These are phyloP conservation scores for Eulemur macaco DNA, from an alignment of 2,113 vertebrate genomes.

Conservation along the genomic window DNA sequence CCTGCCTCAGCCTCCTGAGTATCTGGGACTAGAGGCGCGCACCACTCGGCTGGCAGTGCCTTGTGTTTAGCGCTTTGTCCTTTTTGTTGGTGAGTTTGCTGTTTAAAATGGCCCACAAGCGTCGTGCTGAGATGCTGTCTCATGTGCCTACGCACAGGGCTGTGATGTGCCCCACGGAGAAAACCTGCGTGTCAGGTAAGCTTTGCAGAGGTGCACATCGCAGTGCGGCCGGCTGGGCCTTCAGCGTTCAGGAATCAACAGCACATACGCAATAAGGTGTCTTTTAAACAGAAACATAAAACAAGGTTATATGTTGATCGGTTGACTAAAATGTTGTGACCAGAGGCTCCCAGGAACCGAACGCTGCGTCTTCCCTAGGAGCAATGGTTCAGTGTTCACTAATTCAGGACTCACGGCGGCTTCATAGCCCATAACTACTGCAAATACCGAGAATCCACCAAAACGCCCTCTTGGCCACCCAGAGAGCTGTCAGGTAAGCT, in stretches of 20 bases:
- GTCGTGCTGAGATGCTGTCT: not conserved
- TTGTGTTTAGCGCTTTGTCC: not conserved
- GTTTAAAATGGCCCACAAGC: not conserved
- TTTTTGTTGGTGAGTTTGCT: not conserved
- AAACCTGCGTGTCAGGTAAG: accelerated
- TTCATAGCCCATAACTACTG: accelerated
- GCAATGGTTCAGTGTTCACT: accelerated
- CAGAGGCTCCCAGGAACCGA: not conserved
- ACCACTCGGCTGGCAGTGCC: not conserved
- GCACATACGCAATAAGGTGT: accelerated
- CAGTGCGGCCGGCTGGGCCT: accelerated
- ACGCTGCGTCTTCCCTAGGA: not conserved
- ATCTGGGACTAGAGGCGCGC: too few species aligned
- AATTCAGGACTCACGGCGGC: accelerated
- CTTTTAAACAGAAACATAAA: not conserved
- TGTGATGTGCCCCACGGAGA: accelerated
- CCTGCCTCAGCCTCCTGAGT: too few species aligned
- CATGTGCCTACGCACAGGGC: not conserved
- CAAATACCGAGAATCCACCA: accelerated
- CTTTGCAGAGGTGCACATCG: accelerated
- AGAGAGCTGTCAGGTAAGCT: accelerated
- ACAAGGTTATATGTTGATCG: not conserved
- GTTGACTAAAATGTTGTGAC: not conserved
- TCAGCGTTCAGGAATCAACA: not conserved
- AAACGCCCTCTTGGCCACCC: accelerated